Base-by-base conservation (phyloP, 1,140 invertebrate genomes). In the Arion vulgaris region DNA sequence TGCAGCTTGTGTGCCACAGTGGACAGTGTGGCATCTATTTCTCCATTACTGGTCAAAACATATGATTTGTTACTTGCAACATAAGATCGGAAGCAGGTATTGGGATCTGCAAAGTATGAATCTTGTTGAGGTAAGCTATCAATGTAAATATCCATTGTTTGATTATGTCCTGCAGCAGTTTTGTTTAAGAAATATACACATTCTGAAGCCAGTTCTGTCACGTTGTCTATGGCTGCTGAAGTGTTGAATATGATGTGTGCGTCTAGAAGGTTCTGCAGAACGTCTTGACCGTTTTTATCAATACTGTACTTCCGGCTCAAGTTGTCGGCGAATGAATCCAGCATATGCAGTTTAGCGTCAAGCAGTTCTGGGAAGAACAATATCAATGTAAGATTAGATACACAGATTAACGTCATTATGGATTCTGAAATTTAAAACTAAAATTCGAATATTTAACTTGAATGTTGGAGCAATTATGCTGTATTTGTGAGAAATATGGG, bases 1-100 rank as follows among this genome's bases (percentile, higher is more conserved):
- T 89, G 88, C 17, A 89, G 80, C 19, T 81, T 85, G 80, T 89
- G 88, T 7, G 83, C 85, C 39, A 88, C 78, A 23, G 34, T 45
- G 26, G 45, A 39, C 62, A 80, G 41, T 51, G 41, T 75, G 0
- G 83, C 76, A 23, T 53, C 32, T 4, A 45, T 45, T 49, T 86
- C 83, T 71, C 83, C 85, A 28, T 79, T 81, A 15, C 45, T 80
- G 28, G 75, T 82, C 5, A 41, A 28, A 1, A 34, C n/a, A 17
- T 66, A 66, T 1, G 71, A 41, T 13, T 39, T n/a, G 19, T 73
- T 39, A 15, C 13, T 13, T 5, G 71, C 17, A 5, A 76, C 34
- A 19, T 51, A 76, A 4, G 74, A 49, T 11, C 45, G 41, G 15
- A 76, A 53, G 45, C 74, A 76, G 26, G 13, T 19, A 4, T 53